Evolutionary conservation across 2,797 vertebrate species (phyloP), one percentile per base, ranked within the genome.

Genomic region (Myotis findleyi): DNA sequence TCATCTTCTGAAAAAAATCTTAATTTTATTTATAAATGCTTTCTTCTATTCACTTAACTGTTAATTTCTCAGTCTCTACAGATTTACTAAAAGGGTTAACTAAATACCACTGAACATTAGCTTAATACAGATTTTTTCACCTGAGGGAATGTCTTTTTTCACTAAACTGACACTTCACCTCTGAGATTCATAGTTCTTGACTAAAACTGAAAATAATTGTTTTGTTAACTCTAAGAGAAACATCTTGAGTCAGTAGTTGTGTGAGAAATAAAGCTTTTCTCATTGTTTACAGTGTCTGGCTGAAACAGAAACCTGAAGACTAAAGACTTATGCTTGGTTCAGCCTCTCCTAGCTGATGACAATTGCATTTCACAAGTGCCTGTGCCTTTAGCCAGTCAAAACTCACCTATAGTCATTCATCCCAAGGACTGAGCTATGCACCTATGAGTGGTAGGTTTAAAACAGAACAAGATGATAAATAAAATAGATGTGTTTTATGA

Each of bases 31-130:
- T 81, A 55, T 36, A 72, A 79, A 11, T 36, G 7, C 25, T 87
- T 77, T 89, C 53, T 94, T 75, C 64, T 86, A 66, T 84, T 88
- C 53, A 88, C 7, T 91, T 66, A 96, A 77, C 57, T 90, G 55
- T 76, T 92, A 53, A 75, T 92, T 92, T 20, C 51, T 93, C 73
- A n/a, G 3, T 66, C 47, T 81, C 23, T 79, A 76, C 8, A 36
- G 7, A 53, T 44, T 77, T 53, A 79, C 7, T 13, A 93, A 95
- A 87, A 89, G 71, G 53, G 6, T 27, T 62, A 85, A 5, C 80
- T 97, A 97, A 97, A 96, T 96, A 96, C 97, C 86, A 95, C 88
- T 94, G 93, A 97, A 91, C 72, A 95, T 96, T 96, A 95, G 73
- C 72, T 85, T 95, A 82, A 73, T 68, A 89, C 9, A 82, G 41